These are phyloP conservation scores for Acipenser oxyrinchus DNA, from an alignment of 2,797 vertebrate genomes.

Conservation along the genomic window DNA sequence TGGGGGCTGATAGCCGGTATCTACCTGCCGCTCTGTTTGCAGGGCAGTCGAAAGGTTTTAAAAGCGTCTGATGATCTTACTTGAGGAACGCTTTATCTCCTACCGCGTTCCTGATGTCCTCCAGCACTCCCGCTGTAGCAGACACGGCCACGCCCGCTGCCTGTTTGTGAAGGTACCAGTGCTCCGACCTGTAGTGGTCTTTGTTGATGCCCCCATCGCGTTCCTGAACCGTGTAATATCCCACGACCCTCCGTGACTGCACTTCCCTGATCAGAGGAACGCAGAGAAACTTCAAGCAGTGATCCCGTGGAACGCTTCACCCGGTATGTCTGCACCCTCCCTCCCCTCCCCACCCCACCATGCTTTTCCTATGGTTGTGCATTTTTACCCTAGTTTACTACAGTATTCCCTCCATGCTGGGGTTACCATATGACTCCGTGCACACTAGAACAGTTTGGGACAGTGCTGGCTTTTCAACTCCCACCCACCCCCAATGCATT, in stretches of 20 bases:
- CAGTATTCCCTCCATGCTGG: neutral
- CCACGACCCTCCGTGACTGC: slow-evolving; percentile 37
- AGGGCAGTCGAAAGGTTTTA: neutral
- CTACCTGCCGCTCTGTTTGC: neutral
- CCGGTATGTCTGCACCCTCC: no score
- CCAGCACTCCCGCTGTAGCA: slow-evolving; percentile 51
- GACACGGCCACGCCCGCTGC: slow-evolving; percentile 43
- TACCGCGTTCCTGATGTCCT: slow-evolving; percentile 38
- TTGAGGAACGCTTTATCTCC: slow-evolving; percentile 43
- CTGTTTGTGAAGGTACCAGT: slow-evolving; percentile 37
- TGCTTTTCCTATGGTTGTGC: neutral
- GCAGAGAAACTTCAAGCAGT: neutral
- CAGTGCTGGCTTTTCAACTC: no score
- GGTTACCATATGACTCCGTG: neutral
- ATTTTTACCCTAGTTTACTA: neutral
- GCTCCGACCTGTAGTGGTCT: slow-evolving; percentile 29
- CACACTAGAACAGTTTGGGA: neutral
- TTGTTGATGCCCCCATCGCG: slow-evolving; percentile 51
- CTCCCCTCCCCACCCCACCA: no score
- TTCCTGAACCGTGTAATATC: slow-evolving; percentile 31
- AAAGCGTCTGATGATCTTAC: slow-evolving; percentile 29
- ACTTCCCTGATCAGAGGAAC: slow-evolving; percentile 39
- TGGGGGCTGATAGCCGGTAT: no score
- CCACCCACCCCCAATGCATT: no score
- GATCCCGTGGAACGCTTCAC: no score